Percentiles rank a stretch among this genome's conserved stretches.
Evolutionary conservation across 2,113 vertebrate species (phyloP).

Genomic region (Oenanthe oenanthe): DNA sequence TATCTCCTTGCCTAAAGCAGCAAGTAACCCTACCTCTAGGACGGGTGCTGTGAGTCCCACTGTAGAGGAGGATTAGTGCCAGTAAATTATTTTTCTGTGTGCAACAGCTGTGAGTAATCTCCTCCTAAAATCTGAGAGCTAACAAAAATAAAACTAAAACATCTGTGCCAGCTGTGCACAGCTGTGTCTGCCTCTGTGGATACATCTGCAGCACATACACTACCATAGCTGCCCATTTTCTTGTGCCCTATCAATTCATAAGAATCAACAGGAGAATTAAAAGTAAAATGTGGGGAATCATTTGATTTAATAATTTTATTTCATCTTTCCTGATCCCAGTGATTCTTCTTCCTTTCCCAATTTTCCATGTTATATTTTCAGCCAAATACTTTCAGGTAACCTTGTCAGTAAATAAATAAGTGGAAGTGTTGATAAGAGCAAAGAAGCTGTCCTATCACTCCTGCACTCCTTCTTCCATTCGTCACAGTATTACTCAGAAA

Average conservation of each 20-base stretch:
- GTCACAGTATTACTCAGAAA: not conserved
- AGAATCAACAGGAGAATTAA: not conserved
- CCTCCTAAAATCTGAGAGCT: slow-evolving; percentile 2
- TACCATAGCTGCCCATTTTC: not conserved
- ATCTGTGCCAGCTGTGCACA: slow-evolving; percentile 5
- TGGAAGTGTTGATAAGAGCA: not conserved
- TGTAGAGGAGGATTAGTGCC: not conserved
- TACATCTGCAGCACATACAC: not conserved
- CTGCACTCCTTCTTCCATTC: not conserved
- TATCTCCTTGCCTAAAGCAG: not conserved
- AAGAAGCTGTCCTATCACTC: not conserved
- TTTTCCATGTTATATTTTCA: not conserved
- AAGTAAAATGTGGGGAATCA: not conserved
- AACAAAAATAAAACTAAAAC: slow-evolving; percentile 15
- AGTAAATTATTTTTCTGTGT: not conserved
- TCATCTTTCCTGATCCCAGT: not conserved
- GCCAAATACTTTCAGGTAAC: not conserved
- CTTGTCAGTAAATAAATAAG: not conserved
- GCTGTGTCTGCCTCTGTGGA: not conserved
- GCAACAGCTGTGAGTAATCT: slow-evolving; percentile 43
- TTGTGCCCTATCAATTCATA: not conserved
- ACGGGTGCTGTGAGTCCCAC: not conserved
- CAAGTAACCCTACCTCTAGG: not conserved
- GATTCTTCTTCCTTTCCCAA: not conserved
- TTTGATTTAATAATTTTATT: not conserved